Percentiles rank a stretch among this genome's conserved stretches.
Conservation (phyloP, 2,888 invertebrate species). For the Matsumyia berberina region DNA sequence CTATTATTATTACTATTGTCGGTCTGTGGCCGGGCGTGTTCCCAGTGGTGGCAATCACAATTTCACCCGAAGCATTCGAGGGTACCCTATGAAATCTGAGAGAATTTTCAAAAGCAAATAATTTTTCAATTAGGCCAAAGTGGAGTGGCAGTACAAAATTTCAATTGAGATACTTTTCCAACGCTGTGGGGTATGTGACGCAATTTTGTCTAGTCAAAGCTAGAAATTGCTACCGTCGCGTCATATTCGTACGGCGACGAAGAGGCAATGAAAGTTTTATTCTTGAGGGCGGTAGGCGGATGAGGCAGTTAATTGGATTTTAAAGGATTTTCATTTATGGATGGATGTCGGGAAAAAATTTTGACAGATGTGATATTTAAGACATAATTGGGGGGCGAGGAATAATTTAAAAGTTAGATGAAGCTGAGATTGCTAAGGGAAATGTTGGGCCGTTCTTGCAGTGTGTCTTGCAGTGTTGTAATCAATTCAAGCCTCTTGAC, state of each 20-base stretch:
- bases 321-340: conserved; percentile 57
- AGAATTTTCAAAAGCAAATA: conserved; percentile 70
- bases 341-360: conserved; percentile 42
- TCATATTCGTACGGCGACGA: conserved; percentile 22
- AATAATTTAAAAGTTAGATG: conserved; percentile 16
- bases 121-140: conserved; percentile 72
- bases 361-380: conserved; percentile 67
- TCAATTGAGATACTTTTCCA: conserved; percentile 67
- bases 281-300: conserved; percentile 18
- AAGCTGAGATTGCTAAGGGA: too few relatives aligned
- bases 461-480: too few relatives aligned
- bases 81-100: conserved; percentile 41
- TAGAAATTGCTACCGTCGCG: conserved; percentile 41
- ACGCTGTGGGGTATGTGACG: conserved; percentile 62
- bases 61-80: conserved; percentile 57
- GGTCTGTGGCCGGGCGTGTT: conserved; percentile 47
- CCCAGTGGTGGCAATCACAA: conserved; percentile 38
- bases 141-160: conserved; percentile 67
- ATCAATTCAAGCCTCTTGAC: too few relatives aligned
- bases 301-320: conserved; percentile 72
- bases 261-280: conserved; percentile 23
- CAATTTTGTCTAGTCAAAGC: conserved; percentile 36
- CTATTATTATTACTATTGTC: conserved; percentile 75
- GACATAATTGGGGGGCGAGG: neutral
- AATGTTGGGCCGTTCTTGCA: too few relatives aligned